These are phyloP conservation scores for Sus cebifrons DNA, from an alignment of 2,797 vertebrate genomes.

Conservation along the genomic window DNA sequence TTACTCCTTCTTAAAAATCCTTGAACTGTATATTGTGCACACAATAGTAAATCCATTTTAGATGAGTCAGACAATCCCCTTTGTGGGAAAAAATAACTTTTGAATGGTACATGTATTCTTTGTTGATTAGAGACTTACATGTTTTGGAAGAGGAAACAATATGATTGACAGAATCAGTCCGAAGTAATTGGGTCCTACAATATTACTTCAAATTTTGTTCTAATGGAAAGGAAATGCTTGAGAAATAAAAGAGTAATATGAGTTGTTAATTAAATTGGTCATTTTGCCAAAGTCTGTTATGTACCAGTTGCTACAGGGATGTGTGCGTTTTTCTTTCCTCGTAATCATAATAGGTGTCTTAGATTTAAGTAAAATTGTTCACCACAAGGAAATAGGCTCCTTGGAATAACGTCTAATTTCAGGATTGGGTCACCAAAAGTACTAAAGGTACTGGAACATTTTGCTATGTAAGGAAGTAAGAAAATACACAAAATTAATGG, in stretches of 20 bases:
- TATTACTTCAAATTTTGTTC: neutral
- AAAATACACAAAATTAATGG: neutral
- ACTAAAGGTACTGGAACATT: neutral
- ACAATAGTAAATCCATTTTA: constrained; percentile 64
- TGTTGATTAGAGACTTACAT: constrained; percentile 53
- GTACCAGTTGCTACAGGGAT: neutral
- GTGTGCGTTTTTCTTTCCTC: neutral
- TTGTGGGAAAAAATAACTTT: neutral
- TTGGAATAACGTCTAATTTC: neutral
- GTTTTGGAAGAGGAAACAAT: constrained; percentile 72
- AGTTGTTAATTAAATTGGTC: constrained; percentile 29
- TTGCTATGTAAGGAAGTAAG: neutral
- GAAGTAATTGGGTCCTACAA: neutral
- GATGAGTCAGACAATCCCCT: neutral
- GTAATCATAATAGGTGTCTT: neutral
- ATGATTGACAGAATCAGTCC: neutral
- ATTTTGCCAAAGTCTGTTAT: neutral
- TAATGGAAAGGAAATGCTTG: neutral
- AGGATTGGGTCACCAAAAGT: neutral
- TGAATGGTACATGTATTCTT: neutral
- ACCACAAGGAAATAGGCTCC: neutral
- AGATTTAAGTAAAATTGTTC: neutral
- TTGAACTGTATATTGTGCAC: constrained; percentile 68
- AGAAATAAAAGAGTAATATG: neutral
- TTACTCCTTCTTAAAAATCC: constrained; percentile 80